A percentile compares a stretch with the other conserved stretches of the same genome.
phyloP scores from a whole-genome alignment of 2,797 vertebrate genomes.

The Ceryle rudis region DNA sequence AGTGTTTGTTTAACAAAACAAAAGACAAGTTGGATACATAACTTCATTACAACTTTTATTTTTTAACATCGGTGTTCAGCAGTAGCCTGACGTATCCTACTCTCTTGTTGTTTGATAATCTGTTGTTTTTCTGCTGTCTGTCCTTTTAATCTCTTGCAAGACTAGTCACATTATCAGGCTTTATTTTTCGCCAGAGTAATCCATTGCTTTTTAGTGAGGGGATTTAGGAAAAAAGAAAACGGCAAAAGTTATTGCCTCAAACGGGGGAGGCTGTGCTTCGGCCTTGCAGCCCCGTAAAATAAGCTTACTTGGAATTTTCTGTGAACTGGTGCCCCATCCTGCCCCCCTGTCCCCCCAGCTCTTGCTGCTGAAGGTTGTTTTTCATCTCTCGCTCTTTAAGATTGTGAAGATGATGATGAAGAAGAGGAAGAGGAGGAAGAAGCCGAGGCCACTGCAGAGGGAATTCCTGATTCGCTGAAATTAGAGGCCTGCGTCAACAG shows the following conservation, averaged over 20 bases:
- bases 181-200: not conserved
- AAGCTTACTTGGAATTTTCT: not conserved
- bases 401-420: conserved; percentile 78
- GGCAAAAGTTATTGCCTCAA: not conserved
- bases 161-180: not conserved
- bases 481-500: not conserved
- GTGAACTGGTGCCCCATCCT: not conserved
- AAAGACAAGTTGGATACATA: not conserved
- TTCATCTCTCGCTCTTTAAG: conserved; percentile 22
- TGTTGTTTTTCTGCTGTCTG: conserved; percentile 7
- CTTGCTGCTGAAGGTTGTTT: not conserved
- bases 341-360: not conserved
- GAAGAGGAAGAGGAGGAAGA: conserved; percentile 72
- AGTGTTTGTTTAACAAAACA: not conserved
- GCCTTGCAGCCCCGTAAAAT: not conserved
- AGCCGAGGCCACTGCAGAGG: conserved; percentile 53
- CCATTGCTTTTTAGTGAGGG: not conserved
- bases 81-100: not conserved
- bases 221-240: not conserved
- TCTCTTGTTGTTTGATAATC: not conserved
- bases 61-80: not conserved
- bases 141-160: conserved; percentile 23
- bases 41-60: not conserved
- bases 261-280: not conserved
- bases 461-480: not conserved